A percentile compares a stretch with the other conserved stretches of the same genome.
Evolutionary conservation across 2,113 vertebrate species (phyloP).

Genomic region (Cyrtonyx montezumae): DNA sequence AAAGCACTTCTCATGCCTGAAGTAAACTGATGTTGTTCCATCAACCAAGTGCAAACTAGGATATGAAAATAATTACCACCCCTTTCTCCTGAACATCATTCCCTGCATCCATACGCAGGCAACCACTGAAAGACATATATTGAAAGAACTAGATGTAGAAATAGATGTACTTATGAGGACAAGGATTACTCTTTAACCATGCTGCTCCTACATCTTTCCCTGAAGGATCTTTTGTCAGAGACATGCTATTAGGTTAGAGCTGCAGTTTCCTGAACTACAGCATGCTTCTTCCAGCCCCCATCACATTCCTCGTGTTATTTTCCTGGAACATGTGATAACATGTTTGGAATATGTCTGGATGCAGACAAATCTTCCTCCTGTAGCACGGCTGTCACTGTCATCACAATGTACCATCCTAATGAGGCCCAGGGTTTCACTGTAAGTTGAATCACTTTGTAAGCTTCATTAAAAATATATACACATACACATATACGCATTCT

Average conservation of each 20-base stretch:
- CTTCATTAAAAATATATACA: not conserved
- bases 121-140: fast-evolving
- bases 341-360: not conserved
- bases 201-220: not conserved
- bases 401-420: not conserved
- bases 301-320: not conserved
- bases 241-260: not conserved
- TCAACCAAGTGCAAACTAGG: not conserved
- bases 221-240: not conserved
- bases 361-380: not conserved
- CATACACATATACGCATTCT: not conserved
- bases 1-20: not conserved
- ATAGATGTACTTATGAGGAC: not conserved
- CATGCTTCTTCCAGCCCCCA: not conserved
- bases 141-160: not conserved
- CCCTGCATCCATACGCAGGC: not conserved
- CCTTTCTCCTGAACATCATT: not conserved
- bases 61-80: not conserved
- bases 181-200: not conserved
- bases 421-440: not conserved
- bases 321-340: too few species aligned
- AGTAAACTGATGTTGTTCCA: not conserved
- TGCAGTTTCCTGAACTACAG: not conserved
- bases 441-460: not conserved
- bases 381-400: not conserved